Percentiles rank a stretch among this genome's conserved stretches.
phyloP scores from a whole-genome alignment of 2,888 invertebrate species.

The Dione juno region DNA sequence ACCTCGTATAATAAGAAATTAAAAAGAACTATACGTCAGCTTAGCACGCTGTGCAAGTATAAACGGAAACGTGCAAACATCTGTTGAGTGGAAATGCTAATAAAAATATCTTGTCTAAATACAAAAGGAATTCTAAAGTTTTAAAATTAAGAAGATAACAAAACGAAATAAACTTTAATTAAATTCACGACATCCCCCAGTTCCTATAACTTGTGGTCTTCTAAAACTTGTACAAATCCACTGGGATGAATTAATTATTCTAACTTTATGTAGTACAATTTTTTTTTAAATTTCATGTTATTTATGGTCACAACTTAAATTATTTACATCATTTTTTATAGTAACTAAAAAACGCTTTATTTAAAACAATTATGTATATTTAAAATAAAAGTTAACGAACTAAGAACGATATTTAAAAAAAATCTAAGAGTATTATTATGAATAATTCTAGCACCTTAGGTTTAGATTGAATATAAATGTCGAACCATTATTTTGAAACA shows the following conservation, averaged over 20 bases:
- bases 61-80: background rate
- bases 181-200: constrained; percentile 9
- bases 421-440: too few relatives aligned
- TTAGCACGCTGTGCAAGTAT: background rate
- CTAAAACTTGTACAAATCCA: constrained; percentile 4
- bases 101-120: background rate
- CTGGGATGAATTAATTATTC: constrained; percentile 2
- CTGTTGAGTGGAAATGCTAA: background rate
- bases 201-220: background rate
- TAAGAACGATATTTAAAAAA: too few relatives aligned
- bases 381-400: too few relatives aligned
- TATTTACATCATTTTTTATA: too few relatives aligned
- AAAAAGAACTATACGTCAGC: background rate
- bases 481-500: too few relatives aligned
- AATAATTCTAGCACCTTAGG: too few relatives aligned
- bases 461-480: too few relatives aligned
- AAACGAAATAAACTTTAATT: background rate
- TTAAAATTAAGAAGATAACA: background rate
- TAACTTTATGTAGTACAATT: too few relatives aligned
- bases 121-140: background rate
- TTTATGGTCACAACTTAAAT: background rate
- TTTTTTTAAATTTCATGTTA: constrained; percentile 5
- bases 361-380: too few relatives aligned
- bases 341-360: background rate
- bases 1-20: background rate